phyloP scores from a whole-genome alignment of 2,797 vertebrate genomes.

The Acrossocheilus wenchowensis region DNA sequence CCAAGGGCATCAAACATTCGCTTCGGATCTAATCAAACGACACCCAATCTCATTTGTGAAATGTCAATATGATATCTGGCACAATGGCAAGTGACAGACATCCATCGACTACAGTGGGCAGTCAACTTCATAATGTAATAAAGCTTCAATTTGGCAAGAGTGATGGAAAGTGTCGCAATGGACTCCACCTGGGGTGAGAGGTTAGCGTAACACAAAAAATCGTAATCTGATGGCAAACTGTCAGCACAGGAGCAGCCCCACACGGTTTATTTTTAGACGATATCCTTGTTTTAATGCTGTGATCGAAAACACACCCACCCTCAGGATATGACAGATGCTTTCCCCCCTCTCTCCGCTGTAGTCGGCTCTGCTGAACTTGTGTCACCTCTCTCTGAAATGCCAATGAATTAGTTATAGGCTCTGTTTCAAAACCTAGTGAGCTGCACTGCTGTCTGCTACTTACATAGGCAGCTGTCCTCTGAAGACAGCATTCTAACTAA shows the following conservation, averaged over 20 bases:
- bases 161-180: slow-evolving; percentile 13
- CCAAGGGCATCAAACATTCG: slow-evolving; percentile 57
- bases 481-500: neutral
- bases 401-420: slow-evolving; percentile 20
- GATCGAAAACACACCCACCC: slow-evolving; percentile 37
- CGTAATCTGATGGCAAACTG: neutral
- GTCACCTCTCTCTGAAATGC: slow-evolving; percentile 12
- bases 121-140: slow-evolving; percentile 50
- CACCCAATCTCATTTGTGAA: slow-evolving; percentile 63
- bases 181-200: slow-evolving; percentile 28
- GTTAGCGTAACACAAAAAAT: slow-evolving; percentile 6
- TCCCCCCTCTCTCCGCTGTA: neutral
- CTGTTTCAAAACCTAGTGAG: neutral
- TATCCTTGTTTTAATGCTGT: slow-evolving; percentile 36
- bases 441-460: slow-evolving; percentile 1
- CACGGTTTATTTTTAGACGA: slow-evolving; percentile 38
- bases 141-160: slow-evolving; percentile 41
- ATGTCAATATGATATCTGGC: slow-evolving; percentile 68
- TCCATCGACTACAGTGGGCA: slow-evolving; percentile 40
- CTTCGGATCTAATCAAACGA: slow-evolving; percentile 59
- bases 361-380: slow-evolving; percentile 24
- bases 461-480: neutral
- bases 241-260: neutral
- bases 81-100: slow-evolving; percentile 56
- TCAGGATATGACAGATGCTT: slow-evolving; percentile 26